phyloP scores from a whole-genome alignment of 1,140 invertebrate genomes.

The Calephelis nemesis region DNA sequence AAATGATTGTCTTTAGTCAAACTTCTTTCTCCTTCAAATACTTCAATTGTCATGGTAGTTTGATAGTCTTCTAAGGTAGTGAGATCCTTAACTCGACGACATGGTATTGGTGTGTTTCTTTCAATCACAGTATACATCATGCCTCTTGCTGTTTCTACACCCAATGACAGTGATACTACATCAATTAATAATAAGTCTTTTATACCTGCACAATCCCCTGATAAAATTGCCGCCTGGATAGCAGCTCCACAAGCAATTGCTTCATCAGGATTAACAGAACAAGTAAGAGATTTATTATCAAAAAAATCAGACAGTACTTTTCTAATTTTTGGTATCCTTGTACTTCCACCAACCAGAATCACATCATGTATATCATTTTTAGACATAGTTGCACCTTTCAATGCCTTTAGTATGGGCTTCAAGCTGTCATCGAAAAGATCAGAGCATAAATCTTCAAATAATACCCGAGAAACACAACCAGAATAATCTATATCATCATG shows the following conservation, averaged over 20 bases:
- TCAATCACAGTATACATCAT: conserved; percentile 83
- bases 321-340: conserved; percentile 80
- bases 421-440: conserved; percentile 74
- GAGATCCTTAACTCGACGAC: conserved; percentile 51
- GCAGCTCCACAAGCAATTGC: conserved; percentile 77
- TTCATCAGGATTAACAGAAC: conserved; percentile 78
- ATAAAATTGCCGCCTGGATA: conserved; percentile 72
- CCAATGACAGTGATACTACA: conserved; percentile 80
- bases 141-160: conserved; percentile 81
- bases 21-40: conserved; percentile 59
- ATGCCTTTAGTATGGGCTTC: conserved; percentile 72
- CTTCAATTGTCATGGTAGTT: conserved; percentile 55
- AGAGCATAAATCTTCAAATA: conserved; percentile 77
- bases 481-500: conserved; percentile 78
- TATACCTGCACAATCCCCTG: conserved; percentile 73
- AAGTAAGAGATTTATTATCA: conserved; percentile 55
- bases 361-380: conserved; percentile 84
- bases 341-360: conserved; percentile 86
- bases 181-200: conserved; percentile 77
- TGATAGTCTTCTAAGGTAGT: conserved; percentile 62
- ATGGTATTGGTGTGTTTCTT: conserved; percentile 85
- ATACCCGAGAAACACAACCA: conserved; percentile 53
- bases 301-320: conserved; percentile 71
- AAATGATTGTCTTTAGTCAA: conserved; percentile 59
- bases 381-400: conserved; percentile 82